phyloP scores from a whole-genome alignment of 2,797 vertebrate genomes.

The Momotus momota region DNA sequence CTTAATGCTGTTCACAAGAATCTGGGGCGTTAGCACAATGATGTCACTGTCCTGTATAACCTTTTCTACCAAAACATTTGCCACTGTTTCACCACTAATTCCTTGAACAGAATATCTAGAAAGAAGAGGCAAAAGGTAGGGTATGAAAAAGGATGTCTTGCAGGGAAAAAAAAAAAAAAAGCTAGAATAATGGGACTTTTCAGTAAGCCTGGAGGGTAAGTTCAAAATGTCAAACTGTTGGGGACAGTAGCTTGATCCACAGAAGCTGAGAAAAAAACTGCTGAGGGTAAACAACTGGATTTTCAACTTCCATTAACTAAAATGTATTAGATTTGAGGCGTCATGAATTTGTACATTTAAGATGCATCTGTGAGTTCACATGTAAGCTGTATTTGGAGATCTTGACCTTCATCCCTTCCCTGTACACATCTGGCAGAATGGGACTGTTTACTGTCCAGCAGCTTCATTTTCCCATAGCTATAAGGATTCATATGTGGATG shows the following conservation, averaged over 20 bases:
- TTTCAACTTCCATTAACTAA: background rate
- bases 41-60: slow-evolving; percentile 77
- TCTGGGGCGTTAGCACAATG: slow-evolving; percentile 83
- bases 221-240: background rate
- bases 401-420: background rate
- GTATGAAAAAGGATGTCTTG: background rate
- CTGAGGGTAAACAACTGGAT: background rate
- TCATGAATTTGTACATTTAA: background rate
- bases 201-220: background rate
- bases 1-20: slow-evolving; percentile 81
- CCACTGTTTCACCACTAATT: slow-evolving; percentile 76
- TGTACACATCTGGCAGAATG: rapidly evolving
- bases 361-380: background rate
- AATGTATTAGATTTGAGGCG: background rate
- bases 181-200: background rate
- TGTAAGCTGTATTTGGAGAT: background rate
- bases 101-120: slow-evolving; percentile 77
- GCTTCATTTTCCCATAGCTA: background rate
- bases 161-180: background rate
- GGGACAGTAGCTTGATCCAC: background rate
- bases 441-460: background rate
- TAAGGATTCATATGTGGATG: background rate
- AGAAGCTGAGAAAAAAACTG: background rate
- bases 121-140: background rate
- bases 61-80: slow-evolving; percentile 45